A percentile compares a stretch with the other conserved stretches of the same genome.
phyloP scores from a whole-genome alignment of 2,888 invertebrate species.

The Cataglyphis rosenhaueri region DNA sequence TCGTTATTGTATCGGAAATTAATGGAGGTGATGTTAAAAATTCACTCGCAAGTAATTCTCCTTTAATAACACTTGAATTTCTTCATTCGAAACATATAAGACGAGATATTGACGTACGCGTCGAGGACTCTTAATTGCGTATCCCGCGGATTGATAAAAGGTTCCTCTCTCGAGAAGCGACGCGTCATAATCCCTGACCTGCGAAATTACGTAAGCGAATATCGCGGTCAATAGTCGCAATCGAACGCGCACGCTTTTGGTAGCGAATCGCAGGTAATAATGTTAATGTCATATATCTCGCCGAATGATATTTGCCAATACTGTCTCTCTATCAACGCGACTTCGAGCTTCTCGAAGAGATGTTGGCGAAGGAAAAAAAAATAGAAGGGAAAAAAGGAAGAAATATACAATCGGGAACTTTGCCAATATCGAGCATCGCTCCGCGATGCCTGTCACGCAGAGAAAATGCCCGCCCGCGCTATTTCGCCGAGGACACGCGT shows the following conservation, averaged over 20 bases:
- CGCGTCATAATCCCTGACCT: slow-evolving; percentile 11
- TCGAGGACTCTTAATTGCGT: slow-evolving; percentile 1
- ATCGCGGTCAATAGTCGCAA: slow-evolving; percentile 35
- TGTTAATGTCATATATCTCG: slow-evolving; percentile 6
- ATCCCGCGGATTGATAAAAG: not conserved
- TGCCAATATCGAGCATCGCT: slow-evolving; percentile 62
- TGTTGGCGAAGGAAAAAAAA: not conserved
- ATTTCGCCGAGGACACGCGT: slow-evolving; percentile 16
- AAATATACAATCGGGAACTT: slow-evolving; percentile 52
- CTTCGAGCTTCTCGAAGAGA: slow-evolving; percentile 8
- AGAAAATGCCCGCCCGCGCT: slow-evolving; percentile 15
- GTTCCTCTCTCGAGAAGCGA: not conserved
- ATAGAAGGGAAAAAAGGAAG: not conserved
- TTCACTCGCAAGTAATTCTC: not conserved
- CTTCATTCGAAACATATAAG: not conserved
- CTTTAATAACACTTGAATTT: not conserved
- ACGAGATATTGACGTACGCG: not conserved
- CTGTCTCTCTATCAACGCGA: not conserved
- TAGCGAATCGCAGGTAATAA: slow-evolving; percentile 45
- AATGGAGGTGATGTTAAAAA: not conserved
- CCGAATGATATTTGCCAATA: slow-evolving; percentile 38
- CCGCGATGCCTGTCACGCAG: slow-evolving; percentile 50
- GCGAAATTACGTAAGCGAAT: slow-evolving; percentile 35
- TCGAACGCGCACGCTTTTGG: slow-evolving; percentile 16
- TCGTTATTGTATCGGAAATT: not conserved